Percentiles rank a stretch among this genome's conserved stretches.
Evolutionary conservation across 2,797 vertebrate species (phyloP).

Genomic region (Lacerta agilis): DNA sequence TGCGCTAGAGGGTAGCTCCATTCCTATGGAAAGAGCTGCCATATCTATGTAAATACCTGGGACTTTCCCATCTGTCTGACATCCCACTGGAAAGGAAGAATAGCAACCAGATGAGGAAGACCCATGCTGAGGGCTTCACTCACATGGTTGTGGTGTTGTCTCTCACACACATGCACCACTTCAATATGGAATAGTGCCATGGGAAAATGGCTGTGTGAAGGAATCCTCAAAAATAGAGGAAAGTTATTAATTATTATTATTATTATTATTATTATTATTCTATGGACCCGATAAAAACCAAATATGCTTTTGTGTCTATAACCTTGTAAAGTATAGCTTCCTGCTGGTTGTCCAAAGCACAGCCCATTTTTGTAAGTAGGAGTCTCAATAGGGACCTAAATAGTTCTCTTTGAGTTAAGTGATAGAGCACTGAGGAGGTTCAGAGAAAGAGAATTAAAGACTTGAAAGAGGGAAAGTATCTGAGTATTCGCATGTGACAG

Average conservation of each 20-base stretch:
- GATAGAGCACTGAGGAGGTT: not conserved
- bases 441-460: not conserved
- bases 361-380: not conserved
- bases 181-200: not conserved
- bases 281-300: not conserved
- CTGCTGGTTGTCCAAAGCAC: not conserved
- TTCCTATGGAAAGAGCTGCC: too few relatives aligned
- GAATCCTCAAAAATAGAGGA: not conserved
- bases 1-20: too few relatives aligned
- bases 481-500: too few relatives aligned
- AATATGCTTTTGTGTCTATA: not conserved
- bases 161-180: too few relatives aligned
- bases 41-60: not conserved
- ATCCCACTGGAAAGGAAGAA: not conserved
- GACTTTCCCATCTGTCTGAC: not conserved
- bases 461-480: not conserved
- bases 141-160: not conserved
- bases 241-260: not conserved
- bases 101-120: not conserved
- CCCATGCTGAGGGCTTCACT: not conserved
- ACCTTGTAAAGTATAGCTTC: not conserved
- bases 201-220: not conserved
- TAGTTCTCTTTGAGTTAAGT: not conserved
- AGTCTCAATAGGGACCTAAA: not conserved
- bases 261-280: too few relatives aligned